phyloP scores from a whole-genome alignment of 2,888 invertebrate species.

The Flabesymbios commensalis region DNA sequence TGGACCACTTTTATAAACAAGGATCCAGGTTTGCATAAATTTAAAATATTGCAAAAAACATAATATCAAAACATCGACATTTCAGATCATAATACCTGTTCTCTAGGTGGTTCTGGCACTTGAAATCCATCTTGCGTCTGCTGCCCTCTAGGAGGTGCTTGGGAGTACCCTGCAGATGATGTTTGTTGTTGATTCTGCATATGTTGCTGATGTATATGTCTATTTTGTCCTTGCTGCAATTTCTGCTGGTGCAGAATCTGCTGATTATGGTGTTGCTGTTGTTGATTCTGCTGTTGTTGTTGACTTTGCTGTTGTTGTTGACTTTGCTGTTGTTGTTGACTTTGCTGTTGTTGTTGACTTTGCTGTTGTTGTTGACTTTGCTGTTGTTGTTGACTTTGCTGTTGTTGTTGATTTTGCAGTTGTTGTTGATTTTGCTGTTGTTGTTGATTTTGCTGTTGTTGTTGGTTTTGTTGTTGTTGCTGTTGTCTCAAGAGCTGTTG shows the following conservation, averaged over 20 bases:
- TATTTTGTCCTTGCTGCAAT: constrained; percentile 30
- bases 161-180: too few species aligned
- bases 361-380: constrained; percentile 17
- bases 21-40: too few species aligned
- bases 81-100: too few species aligned
- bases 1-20: too few species aligned
- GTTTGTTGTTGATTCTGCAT: constrained; percentile 31
- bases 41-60: too few species aligned
- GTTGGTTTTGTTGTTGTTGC: constrained; percentile 16
- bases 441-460: constrained; percentile 32
- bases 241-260: constrained; percentile 35
- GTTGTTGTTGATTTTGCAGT: constrained; percentile 28
- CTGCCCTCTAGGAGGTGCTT: too few species aligned
- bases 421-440: constrained; percentile 27
- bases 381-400: constrained; percentile 15
- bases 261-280: constrained; percentile 28
- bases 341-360: constrained; percentile 24
- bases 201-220: constrained; percentile 19
- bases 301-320: constrained; percentile 29
- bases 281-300: constrained; percentile 25
- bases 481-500: constrained; percentile 18
- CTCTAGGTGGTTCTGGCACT: too few species aligned
- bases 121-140: too few species aligned
- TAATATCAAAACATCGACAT: too few species aligned
- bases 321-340: constrained; percentile 35